Evolutionary conservation across 1,140 invertebrate species (phyloP), one percentile per base, ranked within the genome.

Genomic region (Rhopalosiphum padi): DNA sequence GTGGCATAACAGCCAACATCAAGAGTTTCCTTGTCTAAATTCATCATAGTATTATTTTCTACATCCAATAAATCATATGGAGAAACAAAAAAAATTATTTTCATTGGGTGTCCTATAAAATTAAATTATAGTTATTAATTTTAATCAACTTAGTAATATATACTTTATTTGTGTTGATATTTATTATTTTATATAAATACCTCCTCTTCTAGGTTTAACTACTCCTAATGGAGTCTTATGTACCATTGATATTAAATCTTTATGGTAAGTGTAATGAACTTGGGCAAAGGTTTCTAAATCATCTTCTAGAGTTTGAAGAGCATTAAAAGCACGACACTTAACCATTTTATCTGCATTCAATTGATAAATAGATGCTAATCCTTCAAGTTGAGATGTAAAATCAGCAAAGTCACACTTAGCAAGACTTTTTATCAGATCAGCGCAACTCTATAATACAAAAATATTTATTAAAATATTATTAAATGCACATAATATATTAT

Each of bases 281-380:
- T 98, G 97, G 60, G 98, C 97, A 93, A 99, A 95, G 77, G 97
- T 97, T 94, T 97, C 97, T n/a, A 99, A 96, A 96, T 99, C 99
- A 55, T 97, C 96, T 96, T 99, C 99, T 93, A 99, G 95, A 35
- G 98, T 98, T 95, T 98, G 97, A 43, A 99, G 95, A 43, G 98
- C 98, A 95, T 97, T 97, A 95, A 98, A 99, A 11, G 98, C 98
- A 96, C 99, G 99, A 89, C 97, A 97, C 95, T 99, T 99, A 2
- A 98, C 97, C 96, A 98, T 99, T 95, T 99, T 99, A 95, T 99
- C 98, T 22, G 98, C 98, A 95, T 98, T 98, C 30, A 99, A 95
- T 95, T 99, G 98, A 95, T 99, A 99, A 94, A 99, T 99, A 6
- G 98, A 97, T 77, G 97, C 97, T 60, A 99, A 96, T 9, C 98